phyloP scores from a whole-genome alignment of 2,797 vertebrate species.

The Oryzias sinensis region DNA sequence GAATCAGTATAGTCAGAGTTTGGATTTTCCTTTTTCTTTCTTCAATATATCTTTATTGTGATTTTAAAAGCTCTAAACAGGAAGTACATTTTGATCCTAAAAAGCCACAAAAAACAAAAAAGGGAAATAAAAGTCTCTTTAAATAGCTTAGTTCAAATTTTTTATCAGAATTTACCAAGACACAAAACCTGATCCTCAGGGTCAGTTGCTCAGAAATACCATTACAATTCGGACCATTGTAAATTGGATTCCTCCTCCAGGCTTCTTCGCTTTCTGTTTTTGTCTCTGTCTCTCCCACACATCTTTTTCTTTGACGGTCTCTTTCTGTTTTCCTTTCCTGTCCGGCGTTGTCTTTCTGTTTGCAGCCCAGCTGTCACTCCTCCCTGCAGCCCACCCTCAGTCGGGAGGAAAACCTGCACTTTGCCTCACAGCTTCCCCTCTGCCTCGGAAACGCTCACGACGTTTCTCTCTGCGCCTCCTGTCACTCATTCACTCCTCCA shows the following conservation, averaged over 20 bases:
- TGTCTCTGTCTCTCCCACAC: constrained; percentile 18
- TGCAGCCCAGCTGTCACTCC: constrained; percentile 71
- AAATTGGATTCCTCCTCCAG: background rate
- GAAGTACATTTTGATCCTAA: too few relatives aligned
- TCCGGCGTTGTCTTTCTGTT: constrained; percentile 61
- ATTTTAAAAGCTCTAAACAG: too few relatives aligned
- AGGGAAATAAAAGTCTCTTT: too few relatives aligned
- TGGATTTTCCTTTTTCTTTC: too few relatives aligned
- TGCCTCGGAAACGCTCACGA: constrained; percentile 60
- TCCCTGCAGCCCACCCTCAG: constrained; percentile 75
- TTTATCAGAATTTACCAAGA: too few relatives aligned
- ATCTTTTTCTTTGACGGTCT: constrained; percentile 11
- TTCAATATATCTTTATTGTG: too few relatives aligned
- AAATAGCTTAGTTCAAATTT: too few relatives aligned
- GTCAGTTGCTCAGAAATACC: too few relatives aligned
- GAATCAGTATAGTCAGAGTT: too few relatives aligned
- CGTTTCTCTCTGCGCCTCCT: constrained; percentile 36
- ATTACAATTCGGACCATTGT: too few relatives aligned
- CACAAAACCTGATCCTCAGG: too few relatives aligned
- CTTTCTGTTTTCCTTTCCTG: constrained; percentile 34
- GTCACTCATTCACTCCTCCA: constrained; percentile 31
- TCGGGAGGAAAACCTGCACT: constrained; percentile 67
- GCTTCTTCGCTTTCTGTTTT: constrained; percentile 4
- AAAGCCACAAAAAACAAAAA: too few relatives aligned
- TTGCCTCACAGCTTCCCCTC: constrained; percentile 71